Percentiles rank a stretch among this genome's conserved stretches.
These are phyloP conservation scores for Drosophila kuntzei DNA, from an alignment of 2,888 invertebrate species.

Conservation along the genomic window DNA sequence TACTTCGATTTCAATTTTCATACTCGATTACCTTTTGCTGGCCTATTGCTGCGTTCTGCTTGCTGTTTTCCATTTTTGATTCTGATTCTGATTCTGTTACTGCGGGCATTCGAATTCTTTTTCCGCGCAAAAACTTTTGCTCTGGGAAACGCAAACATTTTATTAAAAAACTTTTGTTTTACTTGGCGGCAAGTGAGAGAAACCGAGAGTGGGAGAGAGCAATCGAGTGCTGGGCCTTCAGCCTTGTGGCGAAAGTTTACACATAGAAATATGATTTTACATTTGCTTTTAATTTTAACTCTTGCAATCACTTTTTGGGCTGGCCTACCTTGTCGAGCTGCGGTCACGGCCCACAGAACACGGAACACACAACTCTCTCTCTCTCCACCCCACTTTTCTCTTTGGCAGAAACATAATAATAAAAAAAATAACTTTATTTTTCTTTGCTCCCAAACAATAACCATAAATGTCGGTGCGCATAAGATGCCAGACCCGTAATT, in stretches of 20 bases:
- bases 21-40: slow-evolving; percentile 77
- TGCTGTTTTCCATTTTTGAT: slow-evolving; percentile 41
- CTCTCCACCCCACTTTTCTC: not conserved
- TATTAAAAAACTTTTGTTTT: slow-evolving; percentile 81
- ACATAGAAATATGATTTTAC: slow-evolving; percentile 82
- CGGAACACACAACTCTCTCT: slow-evolving; percentile 5
- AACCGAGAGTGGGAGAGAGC: slow-evolving; percentile 19
- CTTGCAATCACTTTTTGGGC: slow-evolving; percentile 75
- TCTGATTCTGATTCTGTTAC: slow-evolving; percentile 51
- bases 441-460: slow-evolving; percentile 72
- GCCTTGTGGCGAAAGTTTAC: slow-evolving; percentile 69
- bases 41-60: slow-evolving; percentile 54
- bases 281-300: slow-evolving; percentile 82
- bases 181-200: slow-evolving; percentile 44
- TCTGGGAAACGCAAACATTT: slow-evolving; percentile 77
- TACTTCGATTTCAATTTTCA: slow-evolving; percentile 78
- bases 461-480: slow-evolving; percentile 78
- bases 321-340: slow-evolving; percentile 55
- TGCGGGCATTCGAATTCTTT: slow-evolving; percentile 44
- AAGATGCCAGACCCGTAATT: slow-evolving; percentile 70
- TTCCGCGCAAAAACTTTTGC: slow-evolving; percentile 67
- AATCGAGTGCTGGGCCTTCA: slow-evolving; percentile 43
- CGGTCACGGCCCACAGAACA: slow-evolving; percentile 46
- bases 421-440: slow-evolving; percentile 75
- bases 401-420: slow-evolving; percentile 56